Conservation (phyloP, 64 coral and sea anemone genomes). For the Porites australiensis region DNA sequence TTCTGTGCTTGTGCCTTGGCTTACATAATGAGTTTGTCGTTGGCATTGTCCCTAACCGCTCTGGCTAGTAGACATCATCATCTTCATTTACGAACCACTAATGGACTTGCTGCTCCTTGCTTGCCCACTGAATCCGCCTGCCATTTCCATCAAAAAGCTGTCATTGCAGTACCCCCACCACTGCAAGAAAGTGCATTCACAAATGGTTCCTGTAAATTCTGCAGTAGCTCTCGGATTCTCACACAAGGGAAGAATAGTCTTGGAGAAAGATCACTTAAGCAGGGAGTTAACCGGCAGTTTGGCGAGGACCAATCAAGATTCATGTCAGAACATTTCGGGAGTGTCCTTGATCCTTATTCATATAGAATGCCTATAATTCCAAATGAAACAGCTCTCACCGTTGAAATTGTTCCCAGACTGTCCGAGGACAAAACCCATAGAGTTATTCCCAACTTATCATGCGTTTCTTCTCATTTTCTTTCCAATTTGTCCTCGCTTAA, state of each 20-base stretch:
- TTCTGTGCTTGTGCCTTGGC: constrained; percentile 31
- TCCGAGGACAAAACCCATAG: neutral
- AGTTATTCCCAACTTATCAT: neutral
- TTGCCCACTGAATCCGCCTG: constrained; percentile 15
- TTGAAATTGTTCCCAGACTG: neutral
- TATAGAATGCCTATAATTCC: neutral
- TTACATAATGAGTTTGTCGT: constrained; percentile 57
- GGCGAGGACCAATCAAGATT: neutral
- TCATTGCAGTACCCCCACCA: neutral
- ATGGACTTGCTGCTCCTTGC: neutral
- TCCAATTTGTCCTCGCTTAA: neutral
- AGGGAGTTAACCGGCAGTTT: neutral
- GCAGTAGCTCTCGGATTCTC: neutral
- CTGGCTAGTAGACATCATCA: neutral
- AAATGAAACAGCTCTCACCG: neutral
- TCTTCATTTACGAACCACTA: neutral
- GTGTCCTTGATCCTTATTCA: neutral
- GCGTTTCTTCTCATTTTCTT: neutral
- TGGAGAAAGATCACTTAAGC: neutral
- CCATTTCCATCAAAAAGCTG: constrained; percentile 20
- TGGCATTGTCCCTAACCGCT: constrained; percentile 30
- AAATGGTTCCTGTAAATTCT: neutral
- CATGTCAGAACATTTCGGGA: neutral
- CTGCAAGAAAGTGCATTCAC: neutral
- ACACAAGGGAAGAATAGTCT: neutral